Conservation (phyloP, 2,113 vertebrate species). For the Psephotus haematonotus region DNA sequence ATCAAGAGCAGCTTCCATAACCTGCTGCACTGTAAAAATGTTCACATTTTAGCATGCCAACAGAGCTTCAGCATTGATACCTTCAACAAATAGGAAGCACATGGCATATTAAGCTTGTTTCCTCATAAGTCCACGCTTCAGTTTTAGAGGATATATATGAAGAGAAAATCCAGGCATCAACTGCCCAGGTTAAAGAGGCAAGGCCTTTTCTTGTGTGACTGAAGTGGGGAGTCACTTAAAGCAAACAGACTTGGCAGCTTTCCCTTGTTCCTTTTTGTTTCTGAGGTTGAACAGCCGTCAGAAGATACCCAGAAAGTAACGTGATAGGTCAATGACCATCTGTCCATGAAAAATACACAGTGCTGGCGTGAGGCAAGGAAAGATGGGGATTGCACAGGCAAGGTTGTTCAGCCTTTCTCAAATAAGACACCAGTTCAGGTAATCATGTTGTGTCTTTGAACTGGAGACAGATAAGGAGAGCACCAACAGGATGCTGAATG, state of each 20-base stretch:
- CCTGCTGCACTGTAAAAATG: conserved; percentile 50
- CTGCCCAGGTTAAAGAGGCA: neutral
- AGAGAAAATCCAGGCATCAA: neutral
- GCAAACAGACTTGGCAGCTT: conserved; percentile 12
- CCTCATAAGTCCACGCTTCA: neutral
- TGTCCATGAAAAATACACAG: neutral
- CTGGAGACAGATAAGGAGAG: neutral
- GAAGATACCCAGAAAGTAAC: neutral
- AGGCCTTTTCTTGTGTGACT: neutral
- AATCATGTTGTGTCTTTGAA: neutral
- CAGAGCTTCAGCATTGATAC: conserved; percentile 9
- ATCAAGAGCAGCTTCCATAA: conserved; percentile 60
- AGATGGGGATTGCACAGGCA: neutral
- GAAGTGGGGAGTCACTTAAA: neutral
- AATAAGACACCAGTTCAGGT: neutral
- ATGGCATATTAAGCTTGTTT: conserved; percentile 50
- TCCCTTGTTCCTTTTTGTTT: neutral
- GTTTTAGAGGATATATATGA: neutral
- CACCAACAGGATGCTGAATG: neutral
- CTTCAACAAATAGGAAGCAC: conserved; percentile 58
- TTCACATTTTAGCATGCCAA: conserved; percentile 45
- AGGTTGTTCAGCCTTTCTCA: neutral
- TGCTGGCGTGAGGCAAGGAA: neutral
- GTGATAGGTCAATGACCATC: neutral
- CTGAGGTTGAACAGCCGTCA: neutral